Conservation (phyloP, 2,888 invertebrate species). For the Morinoia aosen region DNA sequence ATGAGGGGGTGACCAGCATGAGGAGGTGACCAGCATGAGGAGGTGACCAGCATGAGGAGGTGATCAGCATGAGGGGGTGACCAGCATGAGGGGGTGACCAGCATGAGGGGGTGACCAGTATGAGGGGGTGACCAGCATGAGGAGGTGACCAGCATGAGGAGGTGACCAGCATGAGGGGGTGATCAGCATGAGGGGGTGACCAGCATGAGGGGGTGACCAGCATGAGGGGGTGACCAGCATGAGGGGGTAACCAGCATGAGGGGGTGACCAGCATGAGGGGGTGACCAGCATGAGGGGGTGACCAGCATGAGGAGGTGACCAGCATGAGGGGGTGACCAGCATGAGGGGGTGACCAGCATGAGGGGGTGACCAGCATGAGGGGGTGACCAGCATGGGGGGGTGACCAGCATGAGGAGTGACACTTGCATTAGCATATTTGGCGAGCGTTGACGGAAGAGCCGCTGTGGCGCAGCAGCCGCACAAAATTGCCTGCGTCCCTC, state of each 20-base stretch:
- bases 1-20: too few species aligned
- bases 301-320: too few species aligned
- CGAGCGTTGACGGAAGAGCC: not conserved
- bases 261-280: not conserved
- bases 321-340: not conserved
- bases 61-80: too few species aligned
- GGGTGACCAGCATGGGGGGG: not conserved
- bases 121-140: too few species aligned
- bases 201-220: not conserved
- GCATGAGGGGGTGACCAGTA: too few species aligned
- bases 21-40: too few species aligned
- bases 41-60: too few species aligned
- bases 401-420: not conserved
- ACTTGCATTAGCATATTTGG: not conserved
- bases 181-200: not conserved
- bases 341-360: not conserved
- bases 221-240: not conserved
- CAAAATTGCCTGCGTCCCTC: not conserved
- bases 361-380: not conserved
- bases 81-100: too few species aligned
- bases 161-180: not conserved
- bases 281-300: not conserved
- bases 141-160: too few species aligned
- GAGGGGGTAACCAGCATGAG: not conserved
- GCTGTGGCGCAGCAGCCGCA: not conserved